Conservation (phyloP, 2,888 invertebrate species). For the Tribolium freemani region DNA sequence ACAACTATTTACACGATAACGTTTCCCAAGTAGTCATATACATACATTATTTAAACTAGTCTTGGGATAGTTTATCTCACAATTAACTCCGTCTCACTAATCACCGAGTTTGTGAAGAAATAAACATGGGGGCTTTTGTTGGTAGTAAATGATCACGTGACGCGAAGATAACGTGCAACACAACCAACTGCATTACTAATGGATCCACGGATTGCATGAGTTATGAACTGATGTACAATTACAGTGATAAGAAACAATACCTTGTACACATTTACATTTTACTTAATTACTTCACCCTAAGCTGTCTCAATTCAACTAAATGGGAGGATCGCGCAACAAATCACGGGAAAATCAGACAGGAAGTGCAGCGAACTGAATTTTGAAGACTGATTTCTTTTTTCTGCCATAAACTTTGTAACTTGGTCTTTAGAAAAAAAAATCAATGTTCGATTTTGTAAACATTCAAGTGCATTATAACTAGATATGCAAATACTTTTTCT, state of each 20-base stretch:
- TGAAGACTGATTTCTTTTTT: neutral
- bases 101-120: neutral
- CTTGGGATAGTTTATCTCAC: slow-evolving; percentile 4
- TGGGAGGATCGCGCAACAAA: neutral
- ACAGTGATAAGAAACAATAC: slow-evolving; percentile 32
- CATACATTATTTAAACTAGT: slow-evolving; percentile 7
- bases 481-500: too few species aligned
- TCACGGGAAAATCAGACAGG: too few species aligned
- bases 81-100: neutral
- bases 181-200: slow-evolving; percentile 38
- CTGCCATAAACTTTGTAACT: too few species aligned
- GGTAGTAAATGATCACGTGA: slow-evolving; percentile 37
- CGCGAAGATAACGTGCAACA: slow-evolving; percentile 35
- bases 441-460: too few species aligned
- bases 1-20: slow-evolving; percentile 31
- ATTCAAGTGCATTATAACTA: too few species aligned
- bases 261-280: slow-evolving; percentile 34
- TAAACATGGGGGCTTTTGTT: neutral
- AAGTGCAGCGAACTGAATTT: too few species aligned
- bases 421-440: too few species aligned
- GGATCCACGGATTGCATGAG: slow-evolving; percentile 43
- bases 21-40: slow-evolving; percentile 6
- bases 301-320: neutral
- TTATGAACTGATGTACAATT: slow-evolving; percentile 23
- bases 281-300: slow-evolving; percentile 31